These are phyloP conservation scores for Ciconia maguari DNA, from an alignment of 2,113 vertebrate species.

Conservation along the genomic window DNA sequence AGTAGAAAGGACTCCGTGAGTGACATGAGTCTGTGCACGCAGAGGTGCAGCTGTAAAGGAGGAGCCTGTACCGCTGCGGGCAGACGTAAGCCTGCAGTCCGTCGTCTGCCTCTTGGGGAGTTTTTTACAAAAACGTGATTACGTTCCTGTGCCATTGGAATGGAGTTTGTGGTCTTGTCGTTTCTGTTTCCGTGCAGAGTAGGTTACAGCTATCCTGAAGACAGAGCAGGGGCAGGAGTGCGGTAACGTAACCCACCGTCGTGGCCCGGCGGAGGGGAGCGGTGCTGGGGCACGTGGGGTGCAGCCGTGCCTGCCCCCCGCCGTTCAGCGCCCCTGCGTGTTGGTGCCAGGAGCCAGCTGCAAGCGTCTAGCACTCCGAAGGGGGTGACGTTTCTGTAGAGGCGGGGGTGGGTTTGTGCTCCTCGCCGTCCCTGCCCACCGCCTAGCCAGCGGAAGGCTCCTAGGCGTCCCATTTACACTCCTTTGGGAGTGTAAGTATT, in stretches of 20 bases:
- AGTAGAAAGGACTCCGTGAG: background rate
- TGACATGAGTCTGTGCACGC: fast-evolving
- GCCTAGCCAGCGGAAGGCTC: background rate
- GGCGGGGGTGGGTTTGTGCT: too few species aligned
- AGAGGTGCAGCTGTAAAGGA: background rate
- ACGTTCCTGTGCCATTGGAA: too few species aligned
- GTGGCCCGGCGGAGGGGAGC: background rate
- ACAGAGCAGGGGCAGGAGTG: background rate
- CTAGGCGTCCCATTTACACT: background rate
- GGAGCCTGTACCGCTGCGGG: fast-evolving
- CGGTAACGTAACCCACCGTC: background rate
- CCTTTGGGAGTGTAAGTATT: too few species aligned
- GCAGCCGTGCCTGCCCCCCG: background rate
- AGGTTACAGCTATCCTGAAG: background rate
- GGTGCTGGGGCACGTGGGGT: background rate
- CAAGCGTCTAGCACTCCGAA: fast-evolving
- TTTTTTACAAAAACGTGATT: fast-evolving
- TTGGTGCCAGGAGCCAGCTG: background rate
- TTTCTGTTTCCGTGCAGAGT: background rate
- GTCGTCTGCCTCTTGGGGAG: background rate
- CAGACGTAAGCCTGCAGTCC: background rate
- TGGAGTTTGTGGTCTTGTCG: too few species aligned
- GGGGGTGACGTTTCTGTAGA: background rate
- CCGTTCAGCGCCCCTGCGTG: background rate
- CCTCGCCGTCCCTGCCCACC: background rate